Evolutionary conservation across 1,140 invertebrate genomes (phyloP).

Genomic region (Dryas iulia): DNA sequence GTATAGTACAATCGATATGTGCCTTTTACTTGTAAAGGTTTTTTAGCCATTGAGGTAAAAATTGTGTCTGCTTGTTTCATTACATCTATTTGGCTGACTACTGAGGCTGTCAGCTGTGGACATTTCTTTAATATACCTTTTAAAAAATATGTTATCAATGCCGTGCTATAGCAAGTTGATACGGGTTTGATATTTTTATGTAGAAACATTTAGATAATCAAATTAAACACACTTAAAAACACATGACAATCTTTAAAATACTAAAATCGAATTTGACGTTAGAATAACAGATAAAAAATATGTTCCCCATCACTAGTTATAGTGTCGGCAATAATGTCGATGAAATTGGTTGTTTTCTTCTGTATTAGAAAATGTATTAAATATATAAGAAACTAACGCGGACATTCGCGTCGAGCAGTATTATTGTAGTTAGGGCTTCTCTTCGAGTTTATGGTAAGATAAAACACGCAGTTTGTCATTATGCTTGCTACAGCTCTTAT

Average conservation of each 20-base stretch:
- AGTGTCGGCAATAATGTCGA: not conserved
- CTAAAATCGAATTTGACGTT: no score
- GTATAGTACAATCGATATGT: not conserved
- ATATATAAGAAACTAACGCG: not conserved
- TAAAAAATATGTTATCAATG: not conserved
- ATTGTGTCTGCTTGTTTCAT: not conserved
- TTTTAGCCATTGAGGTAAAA: not conserved
- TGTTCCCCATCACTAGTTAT: no score
- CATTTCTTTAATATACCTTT: not conserved
- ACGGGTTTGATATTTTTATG: not conserved
- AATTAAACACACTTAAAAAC: no score
- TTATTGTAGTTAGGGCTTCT: not conserved
- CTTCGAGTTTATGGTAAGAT: not conserved
- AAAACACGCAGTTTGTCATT: not conserved
- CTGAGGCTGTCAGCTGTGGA: no score
- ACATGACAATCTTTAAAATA: no score
- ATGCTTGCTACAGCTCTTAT: not conserved
- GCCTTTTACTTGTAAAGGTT: not conserved
- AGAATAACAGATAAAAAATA: no score
- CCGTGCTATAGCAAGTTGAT: not conserved
- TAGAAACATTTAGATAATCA: no score
- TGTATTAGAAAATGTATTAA: not conserved
- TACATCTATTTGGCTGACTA: not conserved
- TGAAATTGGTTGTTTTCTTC: not conserved
- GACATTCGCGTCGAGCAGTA: not conserved